Evolutionary conservation across 1,140 invertebrate species (phyloP), one percentile per base, ranked within the genome.

Genomic region (Eupristina koningsbergeri): DNA sequence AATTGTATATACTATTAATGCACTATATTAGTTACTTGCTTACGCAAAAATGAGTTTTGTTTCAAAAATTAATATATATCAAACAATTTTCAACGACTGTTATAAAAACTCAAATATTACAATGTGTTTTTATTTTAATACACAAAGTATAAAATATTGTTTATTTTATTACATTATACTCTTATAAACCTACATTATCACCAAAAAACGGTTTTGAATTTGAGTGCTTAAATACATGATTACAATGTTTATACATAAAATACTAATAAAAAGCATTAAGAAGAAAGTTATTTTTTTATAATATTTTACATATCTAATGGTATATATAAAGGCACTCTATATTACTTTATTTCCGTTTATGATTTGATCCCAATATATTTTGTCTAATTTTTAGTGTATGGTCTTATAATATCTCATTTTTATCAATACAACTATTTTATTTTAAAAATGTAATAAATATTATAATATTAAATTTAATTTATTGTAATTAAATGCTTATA

Each of bases 321-420:
- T 63, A 50, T 79, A n/a, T 64, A 61, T 61, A 45, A 80, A 80
- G 79, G 79, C 79, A 80, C 79, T 80, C 79, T 34, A 58, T 58
- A 11, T 73, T 58, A 80, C 64, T 80, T 80, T 80, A 58, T 19
- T 71, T 80, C 58, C n/a, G 29, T 31, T 34, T 36, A 39, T 9
- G 73, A 64, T 80, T 36, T 73, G 45, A 71, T 71, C 67, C 22
- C 67, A 39, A 80, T 36, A 50, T 39, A 63, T 69, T 58, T 73
- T 29, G 36, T 47, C 26, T 15, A 31, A 58, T 39, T 29, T 78
- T 13, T 64, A 64, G 1, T 29, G 45, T 73, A 13, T 26, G 34
- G 15, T 67, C 13, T 36, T 6, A 64, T 73, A 41, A 73, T 41
- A 22, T 41, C 45, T n/a, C 13, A 45, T 0, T 45, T 73, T 45